Evolutionary conservation across 2,113 vertebrate species (phyloP).

Genomic region (Nycticorax nycticorax): DNA sequence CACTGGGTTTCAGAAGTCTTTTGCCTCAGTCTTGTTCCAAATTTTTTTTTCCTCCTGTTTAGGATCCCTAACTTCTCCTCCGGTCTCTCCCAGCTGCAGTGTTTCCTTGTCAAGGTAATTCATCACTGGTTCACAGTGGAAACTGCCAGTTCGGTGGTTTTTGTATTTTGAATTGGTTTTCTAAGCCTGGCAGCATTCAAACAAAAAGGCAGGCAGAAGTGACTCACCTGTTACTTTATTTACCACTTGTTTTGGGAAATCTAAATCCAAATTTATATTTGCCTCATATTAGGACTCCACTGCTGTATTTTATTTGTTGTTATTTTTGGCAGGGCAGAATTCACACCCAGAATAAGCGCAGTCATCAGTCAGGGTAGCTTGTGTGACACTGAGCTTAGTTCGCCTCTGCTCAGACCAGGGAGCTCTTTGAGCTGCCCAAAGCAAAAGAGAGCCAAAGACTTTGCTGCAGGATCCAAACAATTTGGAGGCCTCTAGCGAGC

Average conservation of each 20-base stretch:
- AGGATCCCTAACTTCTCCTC: background rate
- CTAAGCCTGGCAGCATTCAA: conserved; percentile 24
- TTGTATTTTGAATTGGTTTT: conserved; percentile 30
- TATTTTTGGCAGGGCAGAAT: background rate
- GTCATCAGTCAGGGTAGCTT: background rate
- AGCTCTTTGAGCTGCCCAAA: background rate
- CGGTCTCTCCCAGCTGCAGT: background rate
- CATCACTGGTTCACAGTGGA: background rate
- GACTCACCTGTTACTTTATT: conserved; percentile 59
- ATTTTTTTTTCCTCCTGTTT: background rate
- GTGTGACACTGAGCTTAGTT: background rate
- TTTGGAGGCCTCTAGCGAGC: rapidly evolving
- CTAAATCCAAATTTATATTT: conserved; percentile 2
- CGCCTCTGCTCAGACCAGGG: background rate
- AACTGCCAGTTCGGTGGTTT: background rate
- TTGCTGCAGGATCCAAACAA: background rate
- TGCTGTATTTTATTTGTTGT: background rate
- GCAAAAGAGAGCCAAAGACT: background rate
- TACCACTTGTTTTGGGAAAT: conserved; percentile 19
- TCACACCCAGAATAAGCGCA: background rate
- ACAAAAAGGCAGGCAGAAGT: conserved; percentile 54
- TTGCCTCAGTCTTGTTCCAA: background rate
- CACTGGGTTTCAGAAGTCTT: background rate
- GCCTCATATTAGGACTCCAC: background rate
- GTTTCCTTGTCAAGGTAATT: background rate